Conservation (phyloP, 2,888 invertebrate genomes). For the Nemoura dubitans region DNA sequence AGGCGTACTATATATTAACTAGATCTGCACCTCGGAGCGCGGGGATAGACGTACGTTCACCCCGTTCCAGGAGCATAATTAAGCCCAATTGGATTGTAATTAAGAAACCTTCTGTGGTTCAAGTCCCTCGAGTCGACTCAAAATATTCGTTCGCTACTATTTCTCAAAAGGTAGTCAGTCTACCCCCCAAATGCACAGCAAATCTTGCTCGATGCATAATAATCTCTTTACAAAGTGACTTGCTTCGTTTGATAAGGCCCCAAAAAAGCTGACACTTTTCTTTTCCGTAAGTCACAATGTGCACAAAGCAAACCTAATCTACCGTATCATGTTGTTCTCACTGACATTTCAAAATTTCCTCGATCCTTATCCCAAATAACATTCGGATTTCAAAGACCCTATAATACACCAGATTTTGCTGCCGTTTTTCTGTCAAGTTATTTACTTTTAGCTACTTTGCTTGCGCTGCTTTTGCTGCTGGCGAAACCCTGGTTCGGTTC, state of each 20-base stretch:
- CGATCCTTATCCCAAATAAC: slow-evolving; percentile 37
- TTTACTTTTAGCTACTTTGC: slow-evolving; percentile 49
- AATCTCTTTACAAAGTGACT: neutral
- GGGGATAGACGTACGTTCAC: neutral
- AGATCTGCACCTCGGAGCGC: neutral
- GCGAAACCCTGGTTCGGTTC: slow-evolving; percentile 41
- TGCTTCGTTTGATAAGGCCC: neutral
- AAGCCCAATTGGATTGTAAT: slow-evolving; percentile 45
- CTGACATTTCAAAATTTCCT: slow-evolving; percentile 46
- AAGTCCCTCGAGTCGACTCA: neutral
- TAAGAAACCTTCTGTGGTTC: slow-evolving; percentile 40
- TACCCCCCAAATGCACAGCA: no score
- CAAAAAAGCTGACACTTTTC: neutral
- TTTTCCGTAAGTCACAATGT: slow-evolving; percentile 38
- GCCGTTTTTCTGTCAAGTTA: slow-evolving; percentile 39
- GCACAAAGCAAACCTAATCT: slow-evolving; percentile 47
- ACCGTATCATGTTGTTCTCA: slow-evolving; percentile 46
- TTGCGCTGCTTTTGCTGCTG: slow-evolving; percentile 23
- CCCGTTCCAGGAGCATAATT: slow-evolving; percentile 34
- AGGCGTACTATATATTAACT: neutral
- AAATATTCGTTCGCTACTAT: neutral
- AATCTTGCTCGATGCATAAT: neutral
- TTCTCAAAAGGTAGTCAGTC: neutral
- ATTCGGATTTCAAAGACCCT: neutral
- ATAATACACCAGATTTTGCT: no score